Evolutionary conservation across 2,113 vertebrate genomes (phyloP), one percentile per base, ranked within the genome.

Genomic region (Geococcyx californianus): DNA sequence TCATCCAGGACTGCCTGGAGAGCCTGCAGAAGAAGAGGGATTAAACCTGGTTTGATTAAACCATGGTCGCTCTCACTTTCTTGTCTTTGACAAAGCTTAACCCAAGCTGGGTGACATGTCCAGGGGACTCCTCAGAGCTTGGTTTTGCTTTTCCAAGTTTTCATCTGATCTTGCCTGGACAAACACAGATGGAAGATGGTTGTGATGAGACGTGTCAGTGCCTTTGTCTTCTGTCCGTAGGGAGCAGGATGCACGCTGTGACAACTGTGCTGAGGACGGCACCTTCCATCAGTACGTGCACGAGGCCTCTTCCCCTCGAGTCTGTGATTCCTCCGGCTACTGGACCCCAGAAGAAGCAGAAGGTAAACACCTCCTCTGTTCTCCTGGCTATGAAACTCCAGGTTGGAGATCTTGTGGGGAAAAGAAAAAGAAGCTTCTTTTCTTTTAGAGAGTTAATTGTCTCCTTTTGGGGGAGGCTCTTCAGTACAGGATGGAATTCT

Each of bases 301-400:
- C 2, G 96, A 98, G 51, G 99, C 99, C 31, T 98, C 98, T 4
- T 99, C 99, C 4, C 98, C 98, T 56, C 98, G 99, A 2, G 97
- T 99, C 86, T 99, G 99, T 5, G 99, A 99, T 69, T 99, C 99
- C 34, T 99, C 99, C 1, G 99, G 99, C 51, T 99, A 99, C 97
- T 99, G 99, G 99, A 99, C 99, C 15, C 99, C 99, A 4, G 99
- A 99, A 70, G 99, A 99, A 92, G 99, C 99, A 75, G 98, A 99
- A 68, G 99, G 99, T 99, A 96, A 98, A 97, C 89, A 40, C 40
- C 24, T 79, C 66, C 45, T 82, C 51, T 70, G 28, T 62, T 55
- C 34, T 16, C 7, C 12, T 59, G 18, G 11, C 33, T 38, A 9
- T 38, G 38, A 40, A 38, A 70, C 33, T 25, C 20, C 34, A 8